Conservation (phyloP, 2,888 invertebrate genomes). For the Fragum whitleyi region DNA sequence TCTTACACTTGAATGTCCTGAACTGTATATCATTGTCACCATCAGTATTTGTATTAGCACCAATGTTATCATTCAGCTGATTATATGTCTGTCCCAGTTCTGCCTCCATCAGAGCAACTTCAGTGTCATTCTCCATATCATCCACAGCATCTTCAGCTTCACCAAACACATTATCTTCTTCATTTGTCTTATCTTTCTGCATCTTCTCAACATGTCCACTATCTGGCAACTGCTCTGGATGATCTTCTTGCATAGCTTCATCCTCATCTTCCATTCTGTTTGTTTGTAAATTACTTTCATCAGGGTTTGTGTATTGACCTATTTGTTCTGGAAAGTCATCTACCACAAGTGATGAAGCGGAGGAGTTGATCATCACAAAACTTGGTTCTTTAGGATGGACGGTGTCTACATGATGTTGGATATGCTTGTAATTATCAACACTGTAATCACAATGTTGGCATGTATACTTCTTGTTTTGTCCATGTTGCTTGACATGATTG, state of each 20-base stretch:
- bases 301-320: slow-evolving; percentile 60
- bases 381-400: slow-evolving; percentile 69
- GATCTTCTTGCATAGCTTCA: slow-evolving; percentile 65
- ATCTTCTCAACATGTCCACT: slow-evolving; percentile 48
- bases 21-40: slow-evolving; percentile 67
- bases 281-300: slow-evolving; percentile 50
- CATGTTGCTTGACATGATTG: slow-evolving; percentile 76
- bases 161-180: slow-evolving; percentile 48
- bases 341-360: slow-evolving; percentile 31
- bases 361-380: slow-evolving; percentile 54
- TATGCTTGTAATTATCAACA: slow-evolving; percentile 73
- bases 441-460: slow-evolving; percentile 80
- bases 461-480: slow-evolving; percentile 70
- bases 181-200: slow-evolving; percentile 40
- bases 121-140: slow-evolving; percentile 59
- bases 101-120: slow-evolving; percentile 68
- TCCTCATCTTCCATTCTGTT: slow-evolving; percentile 15
- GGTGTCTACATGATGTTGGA: slow-evolving; percentile 74
- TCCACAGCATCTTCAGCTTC: slow-evolving; percentile 53
- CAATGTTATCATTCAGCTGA: slow-evolving; percentile 33
- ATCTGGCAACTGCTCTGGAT: slow-evolving; percentile 59
- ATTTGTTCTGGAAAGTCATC: slow-evolving; percentile 47
- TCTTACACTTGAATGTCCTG: slow-evolving; percentile 58
- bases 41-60: slow-evolving; percentile 59
- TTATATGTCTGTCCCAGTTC: slow-evolving; percentile 52